Evolutionary conservation across 2,113 vertebrate genomes (phyloP), one percentile per base, ranked within the genome.

Genomic region (Etheostoma spectabile): DNA sequence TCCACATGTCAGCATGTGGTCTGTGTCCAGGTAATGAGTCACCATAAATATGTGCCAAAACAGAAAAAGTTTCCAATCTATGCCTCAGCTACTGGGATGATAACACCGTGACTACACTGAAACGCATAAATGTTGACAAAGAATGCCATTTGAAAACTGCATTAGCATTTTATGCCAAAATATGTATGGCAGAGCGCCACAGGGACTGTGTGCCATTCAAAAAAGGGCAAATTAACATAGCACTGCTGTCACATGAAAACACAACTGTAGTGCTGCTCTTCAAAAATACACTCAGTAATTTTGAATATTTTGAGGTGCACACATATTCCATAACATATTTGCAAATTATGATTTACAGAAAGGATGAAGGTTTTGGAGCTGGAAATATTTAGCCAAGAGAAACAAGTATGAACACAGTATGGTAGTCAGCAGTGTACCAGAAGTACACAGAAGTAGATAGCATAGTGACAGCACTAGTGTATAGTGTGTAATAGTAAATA

Each of bases 151-250:
- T 79, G 22, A 85, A 76, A 73, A 72, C 56, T 4, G 3, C 18
- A 86, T 79, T 77, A 74, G 82, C 74, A 85, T 80, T 83, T 87
- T 59, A 48, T 19, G 27, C 71, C 73, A 66, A 69, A 83, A 79
- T 83, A 76, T 77, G 63, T 51, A 67, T 75, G 61, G 61, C 78
- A 74, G 68, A 52, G 66, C 83, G 83, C 77, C 66, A 69, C 64
- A 21, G 84, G 79, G 81, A 78, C 77, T 12, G 77, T 5, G 70
- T 90, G 80, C 76, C 86, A 82, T 83, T 90, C 62, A 66, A 76
- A 81, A 80, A 85, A 80, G 81, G 79, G 55, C 84, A 86, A 82
- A 91, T 88, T 87, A 85, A 61, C 86, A 89, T 87, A 82, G 78
- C 63, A 64, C 42, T 67, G 60, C 77, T 79, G 72, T 69, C 71